These are phyloP conservation scores for Myotis planiceps DNA, from an alignment of 2,797 vertebrate species.

Conservation along the genomic window DNA sequence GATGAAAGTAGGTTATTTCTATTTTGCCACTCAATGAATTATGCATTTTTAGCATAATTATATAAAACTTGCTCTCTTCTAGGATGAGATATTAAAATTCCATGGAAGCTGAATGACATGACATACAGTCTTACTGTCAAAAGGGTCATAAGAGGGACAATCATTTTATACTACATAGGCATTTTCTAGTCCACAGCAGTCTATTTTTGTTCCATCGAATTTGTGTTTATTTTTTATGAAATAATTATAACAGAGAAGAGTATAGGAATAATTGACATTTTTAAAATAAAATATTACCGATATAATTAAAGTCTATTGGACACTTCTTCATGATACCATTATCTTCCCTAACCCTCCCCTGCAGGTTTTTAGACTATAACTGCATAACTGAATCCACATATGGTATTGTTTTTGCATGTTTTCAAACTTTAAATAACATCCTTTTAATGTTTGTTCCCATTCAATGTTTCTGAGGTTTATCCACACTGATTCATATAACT, in stretches of 20 bases:
- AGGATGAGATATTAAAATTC: not conserved
- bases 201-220: not conserved
- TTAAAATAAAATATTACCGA: not conserved
- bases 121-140: not conserved
- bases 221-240: not conserved
- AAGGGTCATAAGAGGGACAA: not conserved
- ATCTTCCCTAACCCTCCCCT: not conserved
- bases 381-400: not conserved
- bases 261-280: not conserved
- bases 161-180: not conserved
- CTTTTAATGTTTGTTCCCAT: not conserved
- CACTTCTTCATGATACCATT: not conserved
- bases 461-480: not conserved
- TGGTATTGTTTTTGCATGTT: not conserved
- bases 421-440: not conserved
- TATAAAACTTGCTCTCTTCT: not conserved
- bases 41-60: conserved; percentile 17
- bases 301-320: not conserved
- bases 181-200: not conserved
- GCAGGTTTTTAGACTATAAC: not conserved
- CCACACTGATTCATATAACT: not conserved
- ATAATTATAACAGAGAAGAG: conserved; percentile 36
- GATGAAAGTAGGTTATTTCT: conserved; percentile 66
- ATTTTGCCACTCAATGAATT: conserved; percentile 53
- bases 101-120: not conserved